phyloP scores from a whole-genome alignment of 1,140 invertebrate genomes.

The Anoplophora glabripennis region DNA sequence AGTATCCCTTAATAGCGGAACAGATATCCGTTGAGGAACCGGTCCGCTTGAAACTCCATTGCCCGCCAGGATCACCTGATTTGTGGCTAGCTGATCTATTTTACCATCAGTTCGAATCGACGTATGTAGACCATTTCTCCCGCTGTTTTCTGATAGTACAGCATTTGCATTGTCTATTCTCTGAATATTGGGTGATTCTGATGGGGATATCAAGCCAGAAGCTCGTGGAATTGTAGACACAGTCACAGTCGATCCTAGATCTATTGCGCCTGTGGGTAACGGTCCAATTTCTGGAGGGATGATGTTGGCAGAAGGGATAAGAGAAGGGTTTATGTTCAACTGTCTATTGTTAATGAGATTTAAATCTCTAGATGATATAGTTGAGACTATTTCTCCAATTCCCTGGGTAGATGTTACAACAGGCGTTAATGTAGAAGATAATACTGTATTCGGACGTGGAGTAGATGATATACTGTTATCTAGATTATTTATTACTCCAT shows the following conservation, averaged over 20 bases:
- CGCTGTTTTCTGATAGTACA: no score
- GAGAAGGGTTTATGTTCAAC: slow-evolving; percentile 12
- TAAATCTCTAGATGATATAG: no score
- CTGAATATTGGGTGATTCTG: neutral
- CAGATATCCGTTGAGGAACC: neutral
- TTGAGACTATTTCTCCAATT: no score
- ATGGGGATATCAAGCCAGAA: neutral
- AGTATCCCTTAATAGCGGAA: slow-evolving; percentile 1
- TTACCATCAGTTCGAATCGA: no score
- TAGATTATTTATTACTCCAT: neutral
- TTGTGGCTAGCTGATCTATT: no score
- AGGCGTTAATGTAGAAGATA: neutral
- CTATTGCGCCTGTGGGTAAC: neutral
- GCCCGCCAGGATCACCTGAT: no score
- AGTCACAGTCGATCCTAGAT: neutral
- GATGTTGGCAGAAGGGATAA: slow-evolving; percentile 13
- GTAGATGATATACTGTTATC: neutral
- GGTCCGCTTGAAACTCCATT: no score
- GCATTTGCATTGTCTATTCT: neutral
- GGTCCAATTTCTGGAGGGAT: slow-evolving; percentile 22
- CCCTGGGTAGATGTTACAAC: neutral
- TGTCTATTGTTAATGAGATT: slow-evolving; percentile 7
- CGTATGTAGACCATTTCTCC: no score
- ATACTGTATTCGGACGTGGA: neutral
- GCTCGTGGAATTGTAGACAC: neutral